These are phyloP conservation scores for Clarias magur DNA, from an alignment of 2,113 vertebrate genomes.

Conservation along the genomic window DNA sequence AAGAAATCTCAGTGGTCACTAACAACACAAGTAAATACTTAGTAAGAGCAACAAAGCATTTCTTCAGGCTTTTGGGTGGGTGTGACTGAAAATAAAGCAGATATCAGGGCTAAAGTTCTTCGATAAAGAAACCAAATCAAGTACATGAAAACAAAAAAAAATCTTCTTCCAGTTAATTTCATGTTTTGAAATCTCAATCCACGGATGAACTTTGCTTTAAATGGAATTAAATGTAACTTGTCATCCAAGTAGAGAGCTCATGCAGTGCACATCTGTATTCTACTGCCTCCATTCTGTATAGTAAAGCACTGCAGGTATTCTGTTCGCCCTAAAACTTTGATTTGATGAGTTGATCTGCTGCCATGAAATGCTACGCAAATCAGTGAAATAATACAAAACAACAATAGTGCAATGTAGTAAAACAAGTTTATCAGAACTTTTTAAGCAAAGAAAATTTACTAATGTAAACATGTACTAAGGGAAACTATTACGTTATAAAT, in stretches of 20 bases:
- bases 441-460: not conserved
- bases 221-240: not conserved
- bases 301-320: conserved; percentile 14
- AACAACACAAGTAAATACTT: conserved; percentile 27
- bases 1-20: conserved; percentile 4
- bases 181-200: not conserved
- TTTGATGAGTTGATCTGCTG: not conserved
- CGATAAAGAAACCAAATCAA: not conserved
- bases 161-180: not conserved
- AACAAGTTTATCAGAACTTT: not conserved
- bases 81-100: conserved; percentile 12
- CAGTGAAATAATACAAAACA: not conserved
- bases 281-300: conserved; percentile 33
- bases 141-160: not conserved
- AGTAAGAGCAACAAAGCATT: conserved; percentile 3
- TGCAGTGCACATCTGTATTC: conserved; percentile 22
- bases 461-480: not conserved
- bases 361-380: not conserved
- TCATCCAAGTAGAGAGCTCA: not conserved
- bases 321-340: not conserved
- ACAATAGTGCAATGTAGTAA: not conserved
- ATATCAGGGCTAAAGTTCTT: not conserved
- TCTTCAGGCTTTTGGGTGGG: not conserved
- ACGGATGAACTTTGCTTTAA: not conserved
- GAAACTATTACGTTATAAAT: not conserved